Percentiles rank a stretch among this genome's conserved stretches.
phyloP scores from a whole-genome alignment of 2,888 invertebrate genomes.

The Notodonta ziczac region DNA sequence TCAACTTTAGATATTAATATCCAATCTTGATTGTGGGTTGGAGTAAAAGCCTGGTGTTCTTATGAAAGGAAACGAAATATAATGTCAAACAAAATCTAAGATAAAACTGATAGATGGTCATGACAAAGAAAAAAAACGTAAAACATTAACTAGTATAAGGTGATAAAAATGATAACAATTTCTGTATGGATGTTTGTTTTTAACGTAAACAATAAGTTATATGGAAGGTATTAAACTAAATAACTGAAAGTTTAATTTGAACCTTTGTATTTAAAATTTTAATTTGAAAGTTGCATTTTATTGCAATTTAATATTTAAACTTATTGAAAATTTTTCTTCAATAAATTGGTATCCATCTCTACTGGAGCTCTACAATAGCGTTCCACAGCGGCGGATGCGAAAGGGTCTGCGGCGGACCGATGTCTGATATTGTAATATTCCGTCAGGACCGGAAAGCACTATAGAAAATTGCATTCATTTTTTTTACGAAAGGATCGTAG shows the following conservation, averaged over 20 bases:
- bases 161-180: not conserved
- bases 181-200: not conserved
- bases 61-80: constrained; percentile 13
- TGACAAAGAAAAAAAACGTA: not conserved
- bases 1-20: constrained; percentile 32
- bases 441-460: constrained; percentile 31
- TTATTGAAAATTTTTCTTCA: no score
- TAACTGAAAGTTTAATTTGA: no score
- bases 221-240: no score
- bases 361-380: not conserved
- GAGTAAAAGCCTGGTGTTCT: constrained; percentile 19
- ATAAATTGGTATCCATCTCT: not conserved
- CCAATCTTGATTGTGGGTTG: constrained; percentile 31
- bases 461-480: constrained; percentile 40
- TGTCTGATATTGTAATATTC: constrained; percentile 28
- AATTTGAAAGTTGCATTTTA: no score
- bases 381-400: constrained; percentile 4
- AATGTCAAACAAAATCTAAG: constrained; percentile 9
- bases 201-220: no score
- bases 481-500: not conserved
- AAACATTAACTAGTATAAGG: not conserved
- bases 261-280: no score
- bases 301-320: no score
- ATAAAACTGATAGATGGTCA: no score
- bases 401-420: constrained; percentile 6